These are phyloP conservation scores for Sepiola atlantica DNA, from an alignment of 2,888 invertebrate genomes.

Conservation along the genomic window DNA sequence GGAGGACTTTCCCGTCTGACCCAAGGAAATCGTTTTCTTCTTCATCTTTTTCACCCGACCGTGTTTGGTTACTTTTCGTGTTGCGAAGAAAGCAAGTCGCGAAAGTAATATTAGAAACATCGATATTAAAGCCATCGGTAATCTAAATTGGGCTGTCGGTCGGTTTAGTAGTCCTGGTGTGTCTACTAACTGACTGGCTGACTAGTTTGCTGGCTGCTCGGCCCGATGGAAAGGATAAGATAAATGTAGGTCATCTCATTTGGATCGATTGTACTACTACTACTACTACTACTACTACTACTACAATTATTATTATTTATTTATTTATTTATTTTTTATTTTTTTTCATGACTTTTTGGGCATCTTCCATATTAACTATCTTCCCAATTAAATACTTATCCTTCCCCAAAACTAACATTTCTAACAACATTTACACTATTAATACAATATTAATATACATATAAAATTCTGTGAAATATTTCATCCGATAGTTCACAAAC, in stretches of 20 bases:
- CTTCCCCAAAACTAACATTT: no score
- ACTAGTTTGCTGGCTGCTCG: no score
- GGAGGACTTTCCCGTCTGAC: background rate
- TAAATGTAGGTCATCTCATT: background rate
- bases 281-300: no score
- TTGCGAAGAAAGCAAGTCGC: constrained; percentile 12
- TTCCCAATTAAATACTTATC: no score
- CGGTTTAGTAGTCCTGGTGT: background rate
- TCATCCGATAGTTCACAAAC: no score
- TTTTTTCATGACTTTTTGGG: no score
- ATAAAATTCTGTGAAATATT: no score
- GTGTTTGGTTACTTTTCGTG: background rate
- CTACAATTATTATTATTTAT: no score
- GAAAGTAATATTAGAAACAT: background rate
- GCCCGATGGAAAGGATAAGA: background rate
- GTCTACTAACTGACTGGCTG: background rate
- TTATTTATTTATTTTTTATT: no score
- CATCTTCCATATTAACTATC: no score
- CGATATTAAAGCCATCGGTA: background rate
- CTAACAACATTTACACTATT: no score
- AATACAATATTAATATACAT: no score
- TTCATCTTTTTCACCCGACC: background rate
- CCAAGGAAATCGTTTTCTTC: background rate
- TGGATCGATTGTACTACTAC: background rate
- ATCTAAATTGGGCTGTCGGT: background rate